These are phyloP conservation scores for Ophonus ardosiacus DNA, from an alignment of 2,888 invertebrate species.

Conservation along the genomic window DNA sequence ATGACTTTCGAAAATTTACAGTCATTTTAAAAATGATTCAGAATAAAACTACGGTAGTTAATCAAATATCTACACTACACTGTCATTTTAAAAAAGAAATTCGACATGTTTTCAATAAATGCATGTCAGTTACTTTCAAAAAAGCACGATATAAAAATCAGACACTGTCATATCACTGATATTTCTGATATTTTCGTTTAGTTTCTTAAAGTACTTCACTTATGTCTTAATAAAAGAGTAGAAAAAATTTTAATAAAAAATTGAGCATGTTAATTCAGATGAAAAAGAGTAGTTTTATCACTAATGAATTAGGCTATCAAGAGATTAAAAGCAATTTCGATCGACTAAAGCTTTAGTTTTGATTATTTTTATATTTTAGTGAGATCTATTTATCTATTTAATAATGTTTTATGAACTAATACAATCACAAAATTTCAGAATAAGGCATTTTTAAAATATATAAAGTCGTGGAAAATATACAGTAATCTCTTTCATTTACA, in stretches of 20 bases:
- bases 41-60: constrained; percentile 40
- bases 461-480: too few species aligned
- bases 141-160: constrained; percentile 56
- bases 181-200: constrained; percentile 37
- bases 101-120: constrained; percentile 27
- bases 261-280: constrained; percentile 22
- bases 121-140: constrained; percentile 29
- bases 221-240: constrained; percentile 38
- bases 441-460: background rate
- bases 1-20: constrained; percentile 49
- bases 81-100: constrained; percentile 34
- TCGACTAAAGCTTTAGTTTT: background rate
- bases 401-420: background rate
- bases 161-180: constrained; percentile 37
- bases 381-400: background rate
- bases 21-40: constrained; percentile 53
- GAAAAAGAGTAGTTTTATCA: background rate
- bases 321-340: background rate
- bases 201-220: constrained; percentile 26
- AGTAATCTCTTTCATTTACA: too few species aligned
- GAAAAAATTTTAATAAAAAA: constrained; percentile 42
- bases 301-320: background rate
- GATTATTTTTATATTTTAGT: background rate
- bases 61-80: constrained; percentile 55
- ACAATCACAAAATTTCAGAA: background rate